A percentile compares a stretch with the other conserved stretches of the same genome.
phyloP scores from a whole-genome alignment of 2,113 vertebrate genomes.

The Triplophysa tibetana region DNA sequence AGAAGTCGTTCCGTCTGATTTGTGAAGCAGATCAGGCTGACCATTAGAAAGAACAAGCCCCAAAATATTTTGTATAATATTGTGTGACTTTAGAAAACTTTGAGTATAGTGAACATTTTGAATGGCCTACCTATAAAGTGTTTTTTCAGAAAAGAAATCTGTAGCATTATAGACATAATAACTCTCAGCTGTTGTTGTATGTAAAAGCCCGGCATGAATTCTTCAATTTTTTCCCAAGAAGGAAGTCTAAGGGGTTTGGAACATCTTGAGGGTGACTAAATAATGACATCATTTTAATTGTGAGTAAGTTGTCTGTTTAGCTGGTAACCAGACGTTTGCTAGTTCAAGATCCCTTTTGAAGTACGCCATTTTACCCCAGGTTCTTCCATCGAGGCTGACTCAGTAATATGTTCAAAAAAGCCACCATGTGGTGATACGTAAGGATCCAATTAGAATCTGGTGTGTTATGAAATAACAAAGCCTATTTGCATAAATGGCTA shows the following conservation, averaged over 20 bases:
- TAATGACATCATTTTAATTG: neutral
- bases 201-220: too few relatives aligned
- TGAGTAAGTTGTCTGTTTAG: neutral
- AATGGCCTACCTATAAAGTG: too few relatives aligned
- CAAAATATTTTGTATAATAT: too few relatives aligned
- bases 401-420: neutral
- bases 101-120: slow-evolving; percentile 1
- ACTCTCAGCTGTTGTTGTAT: too few relatives aligned
- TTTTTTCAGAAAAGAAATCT: too few relatives aligned
- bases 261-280: neutral
- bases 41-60: neutral
- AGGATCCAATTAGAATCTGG: neutral
- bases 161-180: too few relatives aligned
- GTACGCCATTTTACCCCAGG: neutral
- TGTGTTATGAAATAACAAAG: slow-evolving; percentile 3
- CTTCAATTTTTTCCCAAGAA: too few relatives aligned
- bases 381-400: neutral
- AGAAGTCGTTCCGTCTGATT: slow-evolving; percentile 18
- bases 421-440: neutral
- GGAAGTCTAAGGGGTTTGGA: too few relatives aligned
- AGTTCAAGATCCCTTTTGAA: neutral
- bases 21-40: slow-evolving; percentile 3
- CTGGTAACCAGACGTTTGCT: neutral
- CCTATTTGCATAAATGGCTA: neutral
- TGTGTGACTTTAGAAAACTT: neutral